Base-by-base conservation (phyloP, 1,140 invertebrate species). In the Lysiphlebus fabarum region DNA sequence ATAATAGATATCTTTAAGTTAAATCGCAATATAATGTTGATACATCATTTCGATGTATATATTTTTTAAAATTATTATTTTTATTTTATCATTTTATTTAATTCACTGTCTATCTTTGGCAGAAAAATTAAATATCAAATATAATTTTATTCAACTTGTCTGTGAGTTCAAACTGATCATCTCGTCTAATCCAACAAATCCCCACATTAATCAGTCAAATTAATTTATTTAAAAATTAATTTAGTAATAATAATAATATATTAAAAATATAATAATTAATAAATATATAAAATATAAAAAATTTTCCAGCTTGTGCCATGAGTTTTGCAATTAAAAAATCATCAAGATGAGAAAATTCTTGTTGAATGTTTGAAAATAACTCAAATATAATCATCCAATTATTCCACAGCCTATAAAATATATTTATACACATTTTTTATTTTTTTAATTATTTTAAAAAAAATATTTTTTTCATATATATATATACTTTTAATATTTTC, bases 31-130 rank as follows among this genome's bases (percentile, higher is more conserved):
- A 47, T 47, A 26, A 11, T 26, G 17, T 26, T 26, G 17, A 26
- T 26, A 26, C 17, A 26, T 26, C 17, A 26, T 26, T 26, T 26
- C 17, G 17, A 26, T 26, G 17, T 26, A 26, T 26, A 26, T 26
- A 26, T 26, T 26, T 14, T 34, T 11, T 34, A 49, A 34, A 49
- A 14, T 37, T 43, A 5, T 7, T 48, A 14, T 48, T 44, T 26
- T 26, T 26, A 26, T 57, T 57, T 67, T n/a, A n/a, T n/a, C n/a
- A 67, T 63, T 57, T 65, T 66, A 49, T 59, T 62, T 61, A 61
- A 60, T n/a, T n/a, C n/a, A n/a, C 53, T 37, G n/a, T 41, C 68
- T 70, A 70, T 70, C 61, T 69, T 69, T 60, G 67, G 68, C 43
- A 4, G 66, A 66, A 67, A 70, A 70, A 70, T 70, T 70, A 61